A percentile compares a stretch with the other conserved stretches of the same genome.
Evolutionary conservation across 2,888 invertebrate genomes (phyloP).

Genomic region (Sesamia inferens): DNA sequence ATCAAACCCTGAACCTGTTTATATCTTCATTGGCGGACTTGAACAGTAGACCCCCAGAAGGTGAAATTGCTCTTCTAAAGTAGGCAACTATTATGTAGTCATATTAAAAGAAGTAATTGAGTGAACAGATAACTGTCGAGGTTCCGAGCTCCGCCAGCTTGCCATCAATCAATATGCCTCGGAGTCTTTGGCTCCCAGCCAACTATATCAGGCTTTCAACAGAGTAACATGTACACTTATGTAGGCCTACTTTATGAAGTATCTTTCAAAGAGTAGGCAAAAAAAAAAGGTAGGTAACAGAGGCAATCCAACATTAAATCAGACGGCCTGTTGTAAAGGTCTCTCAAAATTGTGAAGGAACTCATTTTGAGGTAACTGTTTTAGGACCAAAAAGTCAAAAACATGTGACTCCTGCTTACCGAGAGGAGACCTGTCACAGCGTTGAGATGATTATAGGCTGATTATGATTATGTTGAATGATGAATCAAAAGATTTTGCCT

Average conservation of each 20-base stretch:
- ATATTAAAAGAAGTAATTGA: slow-evolving; percentile 26
- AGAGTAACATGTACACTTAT: slow-evolving; percentile 12
- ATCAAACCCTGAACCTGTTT: not conserved
- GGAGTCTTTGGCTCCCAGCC: slow-evolving; percentile 67
- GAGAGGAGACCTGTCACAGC: not conserved
- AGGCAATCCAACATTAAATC: not conserved
- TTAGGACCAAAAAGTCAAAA: not conserved
- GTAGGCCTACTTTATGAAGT: not conserved
- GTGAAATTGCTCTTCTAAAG: slow-evolving; percentile 1
- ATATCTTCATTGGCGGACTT: not conserved
- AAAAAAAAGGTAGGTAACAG: not conserved
- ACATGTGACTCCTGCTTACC: not conserved
- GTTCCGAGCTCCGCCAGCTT: slow-evolving; percentile 48
- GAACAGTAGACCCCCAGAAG: not conserved
- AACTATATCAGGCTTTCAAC: slow-evolving; percentile 56
- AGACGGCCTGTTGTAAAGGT: too few relatives aligned
- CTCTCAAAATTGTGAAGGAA: not conserved
- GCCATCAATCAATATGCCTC: slow-evolving; percentile 74
- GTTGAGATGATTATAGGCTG: not conserved
- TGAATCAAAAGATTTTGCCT: not conserved
- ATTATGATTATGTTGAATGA: not conserved
- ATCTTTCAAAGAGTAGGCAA: not conserved
- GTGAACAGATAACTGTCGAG: slow-evolving; percentile 33
- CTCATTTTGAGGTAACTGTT: not conserved
- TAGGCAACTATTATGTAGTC: slow-evolving; percentile 8